Evolutionary conservation across 2,113 vertebrate genomes (phyloP).

Genomic region (Leptocoma aspasia): DNA sequence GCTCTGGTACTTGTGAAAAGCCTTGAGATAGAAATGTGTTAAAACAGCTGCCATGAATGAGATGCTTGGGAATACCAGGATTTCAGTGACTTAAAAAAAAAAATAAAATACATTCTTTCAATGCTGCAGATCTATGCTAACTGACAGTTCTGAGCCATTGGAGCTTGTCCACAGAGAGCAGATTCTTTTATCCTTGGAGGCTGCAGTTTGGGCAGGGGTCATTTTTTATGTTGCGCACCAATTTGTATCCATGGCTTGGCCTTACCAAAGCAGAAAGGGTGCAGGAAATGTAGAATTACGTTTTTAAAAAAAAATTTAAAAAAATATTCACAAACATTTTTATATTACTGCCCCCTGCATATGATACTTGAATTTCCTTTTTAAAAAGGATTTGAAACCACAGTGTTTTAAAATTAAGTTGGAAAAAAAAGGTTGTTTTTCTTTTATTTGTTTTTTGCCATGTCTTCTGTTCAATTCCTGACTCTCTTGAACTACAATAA

Average conservation of each 20-base stretch:
- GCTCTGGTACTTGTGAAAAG: slow-evolving; percentile 46
- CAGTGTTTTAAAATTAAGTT: slow-evolving; percentile 76
- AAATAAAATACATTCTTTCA: slow-evolving; percentile 38
- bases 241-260: slow-evolving; percentile 75
- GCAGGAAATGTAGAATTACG: slow-evolving; percentile 61
- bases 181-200: slow-evolving; percentile 37
- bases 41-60: slow-evolving; percentile 5
- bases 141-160: slow-evolving; percentile 44
- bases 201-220: slow-evolving; percentile 55
- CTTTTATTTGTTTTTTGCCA: slow-evolving; percentile 60
- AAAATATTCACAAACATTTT: slow-evolving; percentile 60
- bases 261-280: slow-evolving; percentile 79
- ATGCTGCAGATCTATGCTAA: slow-evolving; percentile 56
- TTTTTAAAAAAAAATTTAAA: slow-evolving; percentile 49
- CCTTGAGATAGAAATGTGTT: not conserved
- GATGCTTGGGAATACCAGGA: slow-evolving; percentile 23
- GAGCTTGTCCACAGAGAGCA: slow-evolving; percentile 28
- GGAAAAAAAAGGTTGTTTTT: slow-evolving; percentile 54
- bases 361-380: slow-evolving; percentile 79
- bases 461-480: slow-evolving; percentile 81
- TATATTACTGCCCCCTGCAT: slow-evolving; percentile 74
- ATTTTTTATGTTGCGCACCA: slow-evolving; percentile 48
- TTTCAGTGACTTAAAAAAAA: not conserved
- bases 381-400: slow-evolving; percentile 78
- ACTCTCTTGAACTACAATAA: slow-evolving; percentile 94